Evolutionary conservation across 92 coral and sea anemone genomes (phyloP).

Genomic region (Diadumene lineata): DNA sequence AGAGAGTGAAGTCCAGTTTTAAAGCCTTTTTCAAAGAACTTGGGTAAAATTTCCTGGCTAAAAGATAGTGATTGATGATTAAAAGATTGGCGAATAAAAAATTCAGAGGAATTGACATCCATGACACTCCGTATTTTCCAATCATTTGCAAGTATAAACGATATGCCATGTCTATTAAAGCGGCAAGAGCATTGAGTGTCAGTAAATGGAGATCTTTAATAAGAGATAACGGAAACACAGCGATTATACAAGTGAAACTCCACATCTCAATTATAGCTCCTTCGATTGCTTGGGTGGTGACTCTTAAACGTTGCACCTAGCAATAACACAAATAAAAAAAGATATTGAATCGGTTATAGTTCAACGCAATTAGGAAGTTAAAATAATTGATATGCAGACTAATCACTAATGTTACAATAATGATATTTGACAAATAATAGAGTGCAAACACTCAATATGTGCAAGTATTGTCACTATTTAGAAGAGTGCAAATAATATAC

Average conservation of each 20-base stretch:
- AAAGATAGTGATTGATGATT: constrained; percentile 40
- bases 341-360: too few relatives aligned
- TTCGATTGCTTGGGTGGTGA: constrained; percentile 43
- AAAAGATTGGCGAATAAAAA: constrained; percentile 37
- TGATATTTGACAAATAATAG: too few relatives aligned
- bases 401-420: too few relatives aligned
- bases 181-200: constrained; percentile 60
- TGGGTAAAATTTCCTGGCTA: constrained; percentile 36
- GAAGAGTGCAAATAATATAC: too few relatives aligned
- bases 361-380: too few relatives aligned
- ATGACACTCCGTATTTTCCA: constrained; percentile 50
- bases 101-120: constrained; percentile 69
- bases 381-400: too few relatives aligned
- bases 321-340: too few relatives aligned
- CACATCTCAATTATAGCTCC: constrained; percentile 57
- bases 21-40: constrained; percentile 13
- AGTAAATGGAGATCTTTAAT: constrained; percentile 53
- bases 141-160: constrained; percentile 51
- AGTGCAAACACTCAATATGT: too few relatives aligned
- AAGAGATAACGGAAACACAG: constrained; percentile 45
- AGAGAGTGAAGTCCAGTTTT: constrained; percentile 34
- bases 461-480: too few relatives aligned
- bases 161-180: constrained; percentile 55
- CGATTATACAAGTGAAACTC: constrained; percentile 47
- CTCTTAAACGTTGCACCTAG: constrained; percentile 59